These are phyloP conservation scores for Ormia ochracea DNA, from an alignment of 2,888 invertebrate species.

Conservation along the genomic window DNA sequence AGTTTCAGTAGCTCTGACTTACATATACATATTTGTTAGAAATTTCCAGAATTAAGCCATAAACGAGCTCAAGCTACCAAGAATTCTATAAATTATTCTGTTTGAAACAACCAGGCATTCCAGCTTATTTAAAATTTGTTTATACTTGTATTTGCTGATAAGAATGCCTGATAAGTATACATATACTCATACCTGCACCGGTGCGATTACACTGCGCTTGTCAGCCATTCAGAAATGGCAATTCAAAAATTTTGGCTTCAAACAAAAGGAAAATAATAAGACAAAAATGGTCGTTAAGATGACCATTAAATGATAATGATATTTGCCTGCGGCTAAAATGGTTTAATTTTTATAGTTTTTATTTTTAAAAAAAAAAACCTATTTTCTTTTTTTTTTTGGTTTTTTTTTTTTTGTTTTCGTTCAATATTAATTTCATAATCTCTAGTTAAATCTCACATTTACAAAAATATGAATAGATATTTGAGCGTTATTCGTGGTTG, in stretches of 20 bases:
- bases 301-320: slow-evolving; percentile 50
- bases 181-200: not conserved
- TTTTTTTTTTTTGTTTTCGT: not conserved
- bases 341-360: not conserved
- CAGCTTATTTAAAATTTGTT: too few relatives aligned
- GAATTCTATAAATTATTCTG: too few relatives aligned
- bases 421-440: slow-evolving; percentile 52
- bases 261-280: not conserved
- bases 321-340: slow-evolving; percentile 32
- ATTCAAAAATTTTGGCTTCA: not conserved
- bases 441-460: slow-evolving; percentile 42
- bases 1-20: too few relatives aligned
- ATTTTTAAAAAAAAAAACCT: not conserved
- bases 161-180: not conserved
- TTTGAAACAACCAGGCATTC: too few relatives aligned
- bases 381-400: too few relatives aligned
- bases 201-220: not conserved
- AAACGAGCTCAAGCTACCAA: too few relatives aligned
- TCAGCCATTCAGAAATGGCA: not conserved
- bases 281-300: slow-evolving; percentile 32
- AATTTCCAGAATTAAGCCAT: too few relatives aligned
- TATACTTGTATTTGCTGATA: not conserved
- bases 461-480: slow-evolving; percentile 28
- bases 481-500: not conserved
- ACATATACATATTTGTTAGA: too few relatives aligned